Conservation (phyloP, 2,113 vertebrate species). For the Eolophus roseicapilla region DNA sequence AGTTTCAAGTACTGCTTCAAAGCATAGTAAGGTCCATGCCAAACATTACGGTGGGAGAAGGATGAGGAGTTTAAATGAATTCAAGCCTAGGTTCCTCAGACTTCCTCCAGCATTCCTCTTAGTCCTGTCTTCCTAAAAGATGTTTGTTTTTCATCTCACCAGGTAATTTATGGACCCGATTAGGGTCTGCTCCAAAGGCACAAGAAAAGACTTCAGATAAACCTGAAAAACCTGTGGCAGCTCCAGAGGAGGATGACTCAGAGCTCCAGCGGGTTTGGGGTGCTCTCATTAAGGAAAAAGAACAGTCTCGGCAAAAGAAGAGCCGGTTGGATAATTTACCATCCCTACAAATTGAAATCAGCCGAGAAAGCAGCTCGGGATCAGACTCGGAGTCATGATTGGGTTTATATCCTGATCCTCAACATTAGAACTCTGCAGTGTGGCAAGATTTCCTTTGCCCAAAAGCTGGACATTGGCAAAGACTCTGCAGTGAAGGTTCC, state of each 20-base stretch:
- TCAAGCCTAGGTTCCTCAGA: background rate
- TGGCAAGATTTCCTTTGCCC: slow-evolving; percentile 7
- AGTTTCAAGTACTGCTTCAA: background rate
- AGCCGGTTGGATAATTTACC: slow-evolving; percentile 94
- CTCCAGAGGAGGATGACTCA: slow-evolving; percentile 88
- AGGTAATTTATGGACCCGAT: slow-evolving; percentile 92
- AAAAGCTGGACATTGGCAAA: slow-evolving; percentile 3
- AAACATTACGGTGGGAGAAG: background rate
- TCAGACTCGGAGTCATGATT: slow-evolving; percentile 92
- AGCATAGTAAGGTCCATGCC: background rate
- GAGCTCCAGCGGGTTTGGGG: slow-evolving; percentile 94
- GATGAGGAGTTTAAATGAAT: background rate
- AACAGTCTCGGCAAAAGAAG: slow-evolving; percentile 90
- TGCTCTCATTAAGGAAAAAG: slow-evolving; percentile 95
- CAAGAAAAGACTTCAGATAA: slow-evolving; percentile 75
- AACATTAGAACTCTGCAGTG: background rate
- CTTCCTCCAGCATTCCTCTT: background rate
- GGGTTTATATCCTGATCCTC: background rate
- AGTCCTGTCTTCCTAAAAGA: background rate
- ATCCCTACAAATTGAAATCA: slow-evolving; percentile 97
- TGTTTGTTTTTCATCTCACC: background rate
- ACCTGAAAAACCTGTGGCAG: slow-evolving; percentile 51
- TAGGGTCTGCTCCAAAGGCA: slow-evolving; percentile 83
- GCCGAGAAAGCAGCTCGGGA: slow-evolving; percentile 92
- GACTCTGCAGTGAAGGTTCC: slow-evolving; percentile 38